phyloP scores from a whole-genome alignment of 2,888 invertebrate genomes.

The Eupithecia inturbata region DNA sequence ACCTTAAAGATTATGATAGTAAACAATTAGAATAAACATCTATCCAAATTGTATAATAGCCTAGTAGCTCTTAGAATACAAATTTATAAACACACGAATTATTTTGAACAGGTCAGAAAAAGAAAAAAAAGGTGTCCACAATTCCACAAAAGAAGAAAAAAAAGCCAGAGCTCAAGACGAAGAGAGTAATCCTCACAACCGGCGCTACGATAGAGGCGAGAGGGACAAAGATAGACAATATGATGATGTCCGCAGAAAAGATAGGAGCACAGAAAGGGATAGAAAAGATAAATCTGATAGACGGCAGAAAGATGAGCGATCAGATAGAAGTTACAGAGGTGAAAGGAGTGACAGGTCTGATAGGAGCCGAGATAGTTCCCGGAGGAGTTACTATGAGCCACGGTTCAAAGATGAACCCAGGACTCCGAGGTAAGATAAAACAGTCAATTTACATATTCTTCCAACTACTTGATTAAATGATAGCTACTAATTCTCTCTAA shows the following conservation, averaged over 20 bases:
- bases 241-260: constrained; percentile 57
- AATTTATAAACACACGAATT: not conserved
- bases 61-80: not conserved
- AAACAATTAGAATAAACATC: not conserved
- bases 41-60: not conserved
- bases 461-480: not conserved
- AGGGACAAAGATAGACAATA: constrained; percentile 58
- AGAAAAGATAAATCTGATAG: constrained; percentile 49
- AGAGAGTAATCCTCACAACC: constrained; percentile 66
- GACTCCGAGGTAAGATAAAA: constrained; percentile 86
- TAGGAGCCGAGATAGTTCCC: constrained; percentile 69
- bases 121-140: constrained; percentile 88
- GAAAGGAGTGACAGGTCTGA: constrained; percentile 63
- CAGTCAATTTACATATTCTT: not conserved
- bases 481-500: no score
- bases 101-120: constrained; percentile 67
- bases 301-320: constrained; percentile 54
- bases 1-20: not conserved
- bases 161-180: constrained; percentile 69
- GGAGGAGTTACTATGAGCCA: constrained; percentile 83
- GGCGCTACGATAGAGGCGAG: constrained; percentile 65
- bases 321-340: constrained; percentile 52
- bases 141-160: constrained; percentile 86
- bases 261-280: constrained; percentile 42
- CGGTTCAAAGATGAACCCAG: constrained; percentile 93